phyloP scores from a whole-genome alignment of 2,113 vertebrate species.

The Osmerus mordax region DNA sequence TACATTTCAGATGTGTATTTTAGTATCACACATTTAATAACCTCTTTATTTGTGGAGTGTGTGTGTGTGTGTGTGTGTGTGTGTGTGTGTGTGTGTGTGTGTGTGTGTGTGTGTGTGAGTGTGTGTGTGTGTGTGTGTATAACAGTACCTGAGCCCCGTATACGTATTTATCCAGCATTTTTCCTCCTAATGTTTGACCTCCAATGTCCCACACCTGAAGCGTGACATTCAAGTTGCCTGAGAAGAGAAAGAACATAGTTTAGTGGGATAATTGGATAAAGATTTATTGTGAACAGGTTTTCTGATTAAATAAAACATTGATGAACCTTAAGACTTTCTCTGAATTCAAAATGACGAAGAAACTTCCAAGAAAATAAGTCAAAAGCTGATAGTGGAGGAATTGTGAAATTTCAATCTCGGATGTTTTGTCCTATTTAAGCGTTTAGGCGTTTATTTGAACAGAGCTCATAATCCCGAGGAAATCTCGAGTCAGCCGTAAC shows the following conservation, averaged over 20 bases:
- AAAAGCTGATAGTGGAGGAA: background rate
- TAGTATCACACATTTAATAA: background rate
- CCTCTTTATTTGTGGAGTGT: slow-evolving; percentile 10
- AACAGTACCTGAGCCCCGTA: slow-evolving; percentile 86
- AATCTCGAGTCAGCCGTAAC: slow-evolving; percentile 11
- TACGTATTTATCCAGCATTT: slow-evolving; percentile 99
- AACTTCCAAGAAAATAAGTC: background rate
- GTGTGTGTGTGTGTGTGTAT: slow-evolving; percentile 10
- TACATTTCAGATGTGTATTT: slow-evolving; percentile 11
- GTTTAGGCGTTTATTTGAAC: slow-evolving; percentile 9
- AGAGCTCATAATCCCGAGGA: slow-evolving; percentile 6
- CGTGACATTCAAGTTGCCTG: slow-evolving; percentile 94
- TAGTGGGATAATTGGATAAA: background rate
- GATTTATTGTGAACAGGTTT: background rate
- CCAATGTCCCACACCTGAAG: slow-evolving; percentile 99
- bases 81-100: slow-evolving; percentile 11
- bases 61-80: slow-evolving; percentile 12
- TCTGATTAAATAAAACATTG: background rate
- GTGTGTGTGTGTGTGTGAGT: slow-evolving; percentile 12
- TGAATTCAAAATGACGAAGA: background rate
- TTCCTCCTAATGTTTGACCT: slow-evolving; percentile 95
- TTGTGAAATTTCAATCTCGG: slow-evolving; percentile 24
- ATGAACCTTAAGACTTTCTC: background rate
- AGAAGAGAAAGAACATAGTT: slow-evolving; percentile 38
- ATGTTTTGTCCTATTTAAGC: slow-evolving; percentile 28